Percentiles rank a stretch among this genome's conserved stretches.
Conservation (phyloP, 2,797 vertebrate genomes). For the Dermochelys coriacea region DNA sequence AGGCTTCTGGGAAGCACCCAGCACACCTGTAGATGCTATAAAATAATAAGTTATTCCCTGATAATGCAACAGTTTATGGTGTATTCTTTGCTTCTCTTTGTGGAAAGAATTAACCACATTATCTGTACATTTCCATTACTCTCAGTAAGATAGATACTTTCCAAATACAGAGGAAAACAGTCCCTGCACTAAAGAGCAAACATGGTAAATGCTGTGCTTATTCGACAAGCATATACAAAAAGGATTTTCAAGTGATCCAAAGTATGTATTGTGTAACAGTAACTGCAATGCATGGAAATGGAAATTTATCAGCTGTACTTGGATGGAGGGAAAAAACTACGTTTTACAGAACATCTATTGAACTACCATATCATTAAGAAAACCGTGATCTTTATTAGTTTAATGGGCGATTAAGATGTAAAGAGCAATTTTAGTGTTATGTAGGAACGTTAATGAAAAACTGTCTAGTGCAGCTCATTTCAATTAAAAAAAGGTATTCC, state of each 20-base stretch:
- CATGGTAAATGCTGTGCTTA: accelerated
- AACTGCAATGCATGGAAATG: not conserved
- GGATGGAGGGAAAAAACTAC: not conserved
- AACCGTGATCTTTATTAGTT: not conserved
- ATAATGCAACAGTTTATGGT: not conserved
- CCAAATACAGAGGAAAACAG: not conserved
- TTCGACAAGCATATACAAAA: not conserved
- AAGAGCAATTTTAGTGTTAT: constrained; percentile 14
- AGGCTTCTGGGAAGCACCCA: not conserved
- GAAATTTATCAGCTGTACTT: accelerated
- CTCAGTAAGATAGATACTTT: not conserved
- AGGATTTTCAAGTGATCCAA: not conserved
- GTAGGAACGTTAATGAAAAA: constrained; percentile 10
- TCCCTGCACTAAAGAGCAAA: not conserved
- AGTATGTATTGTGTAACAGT: not conserved
- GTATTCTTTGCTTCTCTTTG: not conserved
- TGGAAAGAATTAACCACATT: not conserved
- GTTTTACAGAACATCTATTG: not conserved
- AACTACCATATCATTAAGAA: constrained; percentile 19
- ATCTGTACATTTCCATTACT: not conserved
- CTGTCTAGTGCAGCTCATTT: constrained; percentile 11
- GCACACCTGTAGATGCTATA: not conserved
- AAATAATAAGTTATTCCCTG: not conserved
- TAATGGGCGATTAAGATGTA: not conserved
- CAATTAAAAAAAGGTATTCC: constrained; percentile 46